Base-by-base conservation (phyloP, 2,888 invertebrate genomes). In the Watsonalla cultraria region DNA sequence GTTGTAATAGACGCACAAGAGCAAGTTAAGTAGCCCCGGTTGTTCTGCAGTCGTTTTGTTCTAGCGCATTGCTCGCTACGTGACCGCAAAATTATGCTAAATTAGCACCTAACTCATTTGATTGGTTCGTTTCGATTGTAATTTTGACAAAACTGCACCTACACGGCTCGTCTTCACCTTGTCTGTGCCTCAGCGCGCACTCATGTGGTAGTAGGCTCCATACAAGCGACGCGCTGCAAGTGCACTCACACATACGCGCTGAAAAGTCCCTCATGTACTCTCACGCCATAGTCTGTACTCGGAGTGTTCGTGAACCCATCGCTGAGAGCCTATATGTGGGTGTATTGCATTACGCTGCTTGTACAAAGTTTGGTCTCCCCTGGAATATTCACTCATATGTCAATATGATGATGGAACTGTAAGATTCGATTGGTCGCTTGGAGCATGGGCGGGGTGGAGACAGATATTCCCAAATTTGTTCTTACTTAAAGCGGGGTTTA, bases 141-240 rank as follows among this genome's bases (percentile, higher is more conserved):
- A 80, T 85, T 81, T 86, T 84, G 86, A 83, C 82, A 83, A 82
- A 84, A 84, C 81, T 78, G 70, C 72, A 56, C 55, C 56, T 51
- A 51, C 49, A 24, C 24, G 24, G 24, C 24, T 24, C 24, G 24
- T 24, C 24, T 24, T 24, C 24, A 24, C 24, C 24, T 24, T 1
- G 24, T 24, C 2, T 24, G 24, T 24, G 24, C 24, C 24, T 24
- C 24, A 24, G 24, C 34, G 47, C 34, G 34, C 6, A n/a, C 6
- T 33, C 9, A 53, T 37, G 33, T 9, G 1, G 6, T 6, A 47
- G 47, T 34, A 24, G 33, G 47, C 33, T 47, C 33, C n/a, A 47
- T n/a, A 47, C 33, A 47, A n/a, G 0, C 7, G n/a, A n/a, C 4
- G 5, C 24, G 24, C 24, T 24, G 24, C 24, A 24, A 24, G 24